Percentiles rank a stretch among this genome's conserved stretches.
Evolutionary conservation across 2,888 invertebrate genomes (phyloP).

Genomic region (Platerodrilus igneus): DNA sequence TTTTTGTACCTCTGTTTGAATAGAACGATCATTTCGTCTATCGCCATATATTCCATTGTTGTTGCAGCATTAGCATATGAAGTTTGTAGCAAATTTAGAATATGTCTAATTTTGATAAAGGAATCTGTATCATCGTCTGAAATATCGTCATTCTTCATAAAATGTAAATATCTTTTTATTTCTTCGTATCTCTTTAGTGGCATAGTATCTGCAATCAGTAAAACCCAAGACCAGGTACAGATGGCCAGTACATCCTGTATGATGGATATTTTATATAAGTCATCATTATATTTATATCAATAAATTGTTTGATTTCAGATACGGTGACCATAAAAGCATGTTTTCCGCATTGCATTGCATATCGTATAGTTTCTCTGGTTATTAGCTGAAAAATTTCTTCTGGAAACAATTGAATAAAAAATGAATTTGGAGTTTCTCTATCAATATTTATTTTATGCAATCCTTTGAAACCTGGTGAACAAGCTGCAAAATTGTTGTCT

Average conservation of each 20-base stretch:
- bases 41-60: too few species aligned
- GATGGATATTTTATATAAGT: slow-evolving; percentile 18
- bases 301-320: slow-evolving; percentile 17
- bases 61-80: too few species aligned
- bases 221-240: slow-evolving; percentile 12
- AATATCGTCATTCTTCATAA: too few species aligned
- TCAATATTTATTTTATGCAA: slow-evolving; percentile 6
- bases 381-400: slow-evolving; percentile 15
- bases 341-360: slow-evolving; percentile 15
- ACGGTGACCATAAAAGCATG: slow-evolving; percentile 1
- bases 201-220: slow-evolving; percentile 19
- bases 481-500: slow-evolving; percentile 4
- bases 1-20: too few species aligned
- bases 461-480: slow-evolving; percentile 1
- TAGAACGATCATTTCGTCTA: too few species aligned
- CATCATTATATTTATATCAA: slow-evolving; percentile 21
- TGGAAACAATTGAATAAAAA: slow-evolving; percentile 17
- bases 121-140: too few species aligned
- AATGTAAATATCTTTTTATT: too few species aligned
- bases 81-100: too few species aligned
- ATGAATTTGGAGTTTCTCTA: slow-evolving; percentile 15
- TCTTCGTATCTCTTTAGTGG: slow-evolving; percentile 17
- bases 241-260: slow-evolving; percentile 18
- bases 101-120: too few species aligned
- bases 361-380: slow-evolving; percentile 14